phyloP scores from a whole-genome alignment of 2,113 vertebrate genomes.

The Percopsis transmontana region DNA sequence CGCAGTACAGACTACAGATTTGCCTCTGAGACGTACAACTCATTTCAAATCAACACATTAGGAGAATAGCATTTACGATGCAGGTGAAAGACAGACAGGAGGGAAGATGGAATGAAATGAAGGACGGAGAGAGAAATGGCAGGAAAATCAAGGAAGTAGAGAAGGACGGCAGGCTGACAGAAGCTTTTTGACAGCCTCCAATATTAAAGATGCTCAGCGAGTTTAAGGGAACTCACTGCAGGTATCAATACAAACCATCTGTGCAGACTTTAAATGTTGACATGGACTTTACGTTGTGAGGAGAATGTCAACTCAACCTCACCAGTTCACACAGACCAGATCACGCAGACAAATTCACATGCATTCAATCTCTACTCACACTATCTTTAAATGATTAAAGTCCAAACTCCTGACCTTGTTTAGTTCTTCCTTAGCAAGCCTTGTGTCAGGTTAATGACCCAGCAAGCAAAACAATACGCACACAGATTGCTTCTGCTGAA shows the following conservation, averaged over 20 bases:
- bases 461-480: too few species aligned
- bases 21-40: constrained; percentile 17
- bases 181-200: neutral
- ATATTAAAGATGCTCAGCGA: neutral
- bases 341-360: too few species aligned
- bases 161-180: neutral
- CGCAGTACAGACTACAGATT: constrained; percentile 28
- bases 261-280: too few species aligned
- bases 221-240: neutral
- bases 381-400: too few species aligned
- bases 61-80: neutral
- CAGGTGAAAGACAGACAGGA: neutral
- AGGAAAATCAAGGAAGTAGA: neutral
- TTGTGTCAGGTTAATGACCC: too few species aligned
- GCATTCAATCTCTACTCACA: too few species aligned
- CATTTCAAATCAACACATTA: constrained; percentile 29
- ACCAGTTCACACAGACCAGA: too few species aligned
- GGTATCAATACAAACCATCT: neutral
- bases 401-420: too few species aligned
- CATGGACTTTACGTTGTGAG: too few species aligned
- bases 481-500: too few species aligned
- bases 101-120: neutral
- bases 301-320: too few species aligned
- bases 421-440: too few species aligned
- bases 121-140: neutral